Evolutionary conservation across 2,797 vertebrate species (phyloP).

Genomic region (Neoniphon sammara): DNA sequence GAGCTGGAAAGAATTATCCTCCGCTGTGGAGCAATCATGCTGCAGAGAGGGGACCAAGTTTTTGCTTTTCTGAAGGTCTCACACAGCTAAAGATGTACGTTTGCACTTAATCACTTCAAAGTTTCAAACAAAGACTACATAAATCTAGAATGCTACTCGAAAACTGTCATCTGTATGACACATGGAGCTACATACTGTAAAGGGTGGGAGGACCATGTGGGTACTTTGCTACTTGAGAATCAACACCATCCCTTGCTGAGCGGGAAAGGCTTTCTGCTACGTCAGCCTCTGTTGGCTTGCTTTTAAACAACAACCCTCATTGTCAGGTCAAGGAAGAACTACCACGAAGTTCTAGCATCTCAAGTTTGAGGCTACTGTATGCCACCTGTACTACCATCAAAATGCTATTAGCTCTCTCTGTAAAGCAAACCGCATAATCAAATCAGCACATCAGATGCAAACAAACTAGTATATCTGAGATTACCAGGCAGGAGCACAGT

Average conservation of each 20-base stretch:
- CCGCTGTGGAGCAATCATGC: conserved; percentile 50
- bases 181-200: conserved; percentile 29
- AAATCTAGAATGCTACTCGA: conserved; percentile 40
- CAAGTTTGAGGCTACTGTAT: conserved; percentile 29
- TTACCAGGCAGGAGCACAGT: background rate
- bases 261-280: background rate
- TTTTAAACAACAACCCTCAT: conserved; percentile 15
- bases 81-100: conserved; percentile 48
- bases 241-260: background rate
- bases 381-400: conserved; percentile 21
- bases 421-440: conserved; percentile 3
- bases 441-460: conserved; percentile 18
- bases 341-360: conserved; percentile 13
- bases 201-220: background rate
- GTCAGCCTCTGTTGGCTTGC: conserved; percentile 12
- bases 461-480: background rate
- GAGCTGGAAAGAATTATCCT: conserved; percentile 79
- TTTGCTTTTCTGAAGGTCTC: conserved; percentile 42
- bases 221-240: conserved; percentile 15
- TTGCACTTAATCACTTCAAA: conserved; percentile 58
- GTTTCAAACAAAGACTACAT: conserved; percentile 48
- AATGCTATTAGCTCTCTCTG: conserved; percentile 2
- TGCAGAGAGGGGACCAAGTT: conserved; percentile 48
- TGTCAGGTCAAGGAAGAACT: conserved; percentile 13
- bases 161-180: conserved; percentile 60